phyloP scores from a whole-genome alignment of 2,797 vertebrate species.

The Chelmon rostratus region DNA sequence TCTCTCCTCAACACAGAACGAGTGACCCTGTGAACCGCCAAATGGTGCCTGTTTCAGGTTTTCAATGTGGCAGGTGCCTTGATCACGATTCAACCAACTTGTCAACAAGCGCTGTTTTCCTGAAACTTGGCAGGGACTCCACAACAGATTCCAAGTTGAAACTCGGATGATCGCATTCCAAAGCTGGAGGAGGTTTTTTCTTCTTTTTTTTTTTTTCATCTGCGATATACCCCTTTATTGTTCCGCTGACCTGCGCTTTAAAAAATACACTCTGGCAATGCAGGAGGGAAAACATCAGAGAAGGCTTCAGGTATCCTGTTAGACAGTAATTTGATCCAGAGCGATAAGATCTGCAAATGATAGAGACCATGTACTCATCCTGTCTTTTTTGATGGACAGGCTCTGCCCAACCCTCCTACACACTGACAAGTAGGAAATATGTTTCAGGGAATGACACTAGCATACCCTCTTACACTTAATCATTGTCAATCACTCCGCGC shows the following conservation, averaged over 20 bases:
- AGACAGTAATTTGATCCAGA: conserved; percentile 70
- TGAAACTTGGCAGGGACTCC: conserved; percentile 84
- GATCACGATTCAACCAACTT: conserved; percentile 85
- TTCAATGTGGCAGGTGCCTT: conserved; percentile 86
- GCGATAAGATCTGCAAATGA: conserved; percentile 66
- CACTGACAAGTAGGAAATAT: conserved; percentile 83
- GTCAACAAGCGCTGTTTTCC: conserved; percentile 85
- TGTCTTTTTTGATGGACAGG: conserved; percentile 82
- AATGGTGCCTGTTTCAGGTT: conserved; percentile 88
- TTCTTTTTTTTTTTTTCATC: conserved; percentile 35
- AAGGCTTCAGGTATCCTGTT: conserved; percentile 53
- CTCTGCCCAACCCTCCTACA: conserved; percentile 81
- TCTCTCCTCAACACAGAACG: conserved; percentile 71
- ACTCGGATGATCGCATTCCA: conserved; percentile 78
- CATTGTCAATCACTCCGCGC: conserved; percentile 84
- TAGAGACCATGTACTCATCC: conserved; percentile 64
- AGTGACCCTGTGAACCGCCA: conserved; percentile 83
- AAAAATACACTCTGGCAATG: conserved; percentile 37
- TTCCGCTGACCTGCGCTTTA: conserved; percentile 44
- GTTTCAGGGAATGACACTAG: conserved; percentile 84
- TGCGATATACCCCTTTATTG: conserved; percentile 43
- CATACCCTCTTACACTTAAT: conserved; percentile 85
- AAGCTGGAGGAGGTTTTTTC: conserved; percentile 61
- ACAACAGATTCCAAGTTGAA: conserved; percentile 81
- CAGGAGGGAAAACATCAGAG: conserved; percentile 48